phyloP scores from a whole-genome alignment of 1,140 invertebrate genomes.

The Conus ventricosus region DNA sequence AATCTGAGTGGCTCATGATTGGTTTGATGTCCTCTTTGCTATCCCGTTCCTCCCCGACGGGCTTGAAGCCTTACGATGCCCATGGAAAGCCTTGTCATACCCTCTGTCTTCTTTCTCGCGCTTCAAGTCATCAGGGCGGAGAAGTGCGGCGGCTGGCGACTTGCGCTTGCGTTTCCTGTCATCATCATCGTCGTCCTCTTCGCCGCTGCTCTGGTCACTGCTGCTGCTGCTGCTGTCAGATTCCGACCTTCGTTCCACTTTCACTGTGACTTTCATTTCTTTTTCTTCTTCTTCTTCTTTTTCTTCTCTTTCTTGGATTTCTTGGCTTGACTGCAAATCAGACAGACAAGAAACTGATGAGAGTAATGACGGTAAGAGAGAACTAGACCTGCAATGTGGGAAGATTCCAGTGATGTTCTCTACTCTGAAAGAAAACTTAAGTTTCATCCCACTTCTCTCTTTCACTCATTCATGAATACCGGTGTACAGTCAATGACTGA shows the following conservation, averaged over 20 bases:
- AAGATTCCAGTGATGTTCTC: too few relatives aligned
- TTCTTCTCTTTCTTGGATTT: constrained; percentile 53
- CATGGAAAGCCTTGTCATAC: constrained; percentile 43
- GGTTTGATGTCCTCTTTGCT: neutral
- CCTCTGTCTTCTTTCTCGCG: constrained; percentile 47
- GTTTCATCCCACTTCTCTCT: too few relatives aligned
- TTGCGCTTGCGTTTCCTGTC: neutral
- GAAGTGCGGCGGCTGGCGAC: neutral
- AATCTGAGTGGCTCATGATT: neutral
- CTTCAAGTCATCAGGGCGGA: constrained; percentile 38
- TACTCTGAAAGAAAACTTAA: too few relatives aligned
- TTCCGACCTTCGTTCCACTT: constrained; percentile 21
- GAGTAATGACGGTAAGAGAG: neutral
- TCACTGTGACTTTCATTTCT: constrained; percentile 35
- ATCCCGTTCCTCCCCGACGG: neutral
- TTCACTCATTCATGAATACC: too few relatives aligned
- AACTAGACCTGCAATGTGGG: too few relatives aligned
- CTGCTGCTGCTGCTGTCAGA: constrained; percentile 31
- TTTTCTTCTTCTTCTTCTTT: constrained; percentile 47
- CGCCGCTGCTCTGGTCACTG: constrained; percentile 38
- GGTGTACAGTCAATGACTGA: too few relatives aligned
- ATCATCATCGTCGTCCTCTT: constrained; percentile 24
- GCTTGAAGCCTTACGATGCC: neutral
- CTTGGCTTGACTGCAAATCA: neutral
- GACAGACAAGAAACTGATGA: neutral